phyloP scores from a whole-genome alignment of 2,888 invertebrate genomes.

The Hyposoter dolosus region DNA sequence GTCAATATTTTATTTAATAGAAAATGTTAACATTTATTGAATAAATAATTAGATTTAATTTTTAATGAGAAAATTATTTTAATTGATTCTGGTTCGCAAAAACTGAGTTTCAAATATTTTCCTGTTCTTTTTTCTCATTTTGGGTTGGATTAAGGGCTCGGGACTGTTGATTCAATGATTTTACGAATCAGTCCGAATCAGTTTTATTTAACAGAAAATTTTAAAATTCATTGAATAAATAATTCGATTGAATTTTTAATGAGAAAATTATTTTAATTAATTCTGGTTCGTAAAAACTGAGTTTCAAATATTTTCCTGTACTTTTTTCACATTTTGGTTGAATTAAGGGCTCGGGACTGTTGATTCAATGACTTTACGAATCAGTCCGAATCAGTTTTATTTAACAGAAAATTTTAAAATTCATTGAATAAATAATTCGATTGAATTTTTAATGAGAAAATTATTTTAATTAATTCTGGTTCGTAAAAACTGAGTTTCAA shows the following conservation, averaged over 20 bases:
- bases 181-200: not conserved
- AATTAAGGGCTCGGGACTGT: not conserved
- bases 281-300: too few species aligned
- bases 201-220: not conserved
- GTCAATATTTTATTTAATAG: not conserved
- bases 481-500: too few species aligned
- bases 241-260: not conserved
- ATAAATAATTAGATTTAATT: not conserved
- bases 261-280: not conserved
- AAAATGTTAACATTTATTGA: not conserved
- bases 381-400: not conserved
- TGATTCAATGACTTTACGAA: constrained; percentile 12
- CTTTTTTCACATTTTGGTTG: not conserved
- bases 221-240: constrained; percentile 1
- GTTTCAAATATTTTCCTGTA: not conserved
- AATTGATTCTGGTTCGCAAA: not conserved
- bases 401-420: not conserved
- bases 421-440: not conserved
- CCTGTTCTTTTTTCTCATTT: not conserved
- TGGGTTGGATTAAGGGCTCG: not conserved
- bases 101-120: not conserved
- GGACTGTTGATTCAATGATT: constrained; percentile 13
- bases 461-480: not conserved
- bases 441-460: not conserved
- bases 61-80: not conserved